These are phyloP conservation scores for Merluccius polli DNA, from an alignment of 2,797 vertebrate genomes.

Conservation along the genomic window DNA sequence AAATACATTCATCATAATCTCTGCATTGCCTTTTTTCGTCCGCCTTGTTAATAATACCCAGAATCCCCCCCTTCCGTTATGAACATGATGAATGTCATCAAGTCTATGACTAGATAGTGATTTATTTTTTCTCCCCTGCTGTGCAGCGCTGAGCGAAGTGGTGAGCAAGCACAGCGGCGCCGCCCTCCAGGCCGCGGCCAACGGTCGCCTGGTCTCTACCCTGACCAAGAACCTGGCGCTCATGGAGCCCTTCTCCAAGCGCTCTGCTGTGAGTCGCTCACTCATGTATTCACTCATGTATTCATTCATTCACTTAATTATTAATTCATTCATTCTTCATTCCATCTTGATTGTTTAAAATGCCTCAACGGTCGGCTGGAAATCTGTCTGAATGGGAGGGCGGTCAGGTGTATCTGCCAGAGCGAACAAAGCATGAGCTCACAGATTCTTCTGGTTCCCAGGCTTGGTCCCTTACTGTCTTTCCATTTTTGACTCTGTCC, in stretches of 20 bases:
- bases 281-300: no score
- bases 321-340: background rate
- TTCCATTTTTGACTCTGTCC: no score
- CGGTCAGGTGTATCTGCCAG: no score
- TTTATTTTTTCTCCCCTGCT: background rate
- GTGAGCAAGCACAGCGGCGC: slow-evolving; percentile 56
- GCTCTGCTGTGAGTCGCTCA: slow-evolving; percentile 76
- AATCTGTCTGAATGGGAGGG: no score
- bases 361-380: no score
- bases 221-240: slow-evolving; percentile 75
- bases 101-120: background rate
- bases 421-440: no score
- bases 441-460: no score
- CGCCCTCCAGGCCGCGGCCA: slow-evolving; percentile 68
- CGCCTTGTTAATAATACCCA: no score
- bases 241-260: slow-evolving; percentile 66
- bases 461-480: no score
- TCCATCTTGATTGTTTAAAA: background rate
- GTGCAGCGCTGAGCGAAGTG: slow-evolving; percentile 74
- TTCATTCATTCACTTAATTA: background rate
- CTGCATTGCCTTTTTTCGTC: no score
- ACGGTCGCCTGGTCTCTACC: slow-evolving; percentile 72
- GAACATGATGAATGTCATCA: background rate
- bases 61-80: background rate
- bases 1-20: no score